Percentiles rank a stretch among this genome's conserved stretches.
Evolutionary conservation across 1,140 invertebrate species (phyloP).

Genomic region (Notospermus geniculatus): DNA sequence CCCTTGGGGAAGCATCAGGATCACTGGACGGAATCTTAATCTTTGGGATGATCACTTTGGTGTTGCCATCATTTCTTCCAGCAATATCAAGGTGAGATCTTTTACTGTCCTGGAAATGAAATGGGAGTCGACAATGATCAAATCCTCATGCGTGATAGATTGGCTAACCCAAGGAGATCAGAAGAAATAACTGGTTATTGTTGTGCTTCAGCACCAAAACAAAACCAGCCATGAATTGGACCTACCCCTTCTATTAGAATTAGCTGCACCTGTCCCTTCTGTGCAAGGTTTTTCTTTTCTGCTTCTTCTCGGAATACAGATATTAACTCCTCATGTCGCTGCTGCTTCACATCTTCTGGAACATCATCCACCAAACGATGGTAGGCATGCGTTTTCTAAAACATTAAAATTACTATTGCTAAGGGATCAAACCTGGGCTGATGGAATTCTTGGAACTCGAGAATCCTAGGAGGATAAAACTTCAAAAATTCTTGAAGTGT

Average conservation of each 20-base stretch:
- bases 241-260: slow-evolving; percentile 77
- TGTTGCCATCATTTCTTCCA: slow-evolving; percentile 82
- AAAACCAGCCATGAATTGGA: too few species aligned
- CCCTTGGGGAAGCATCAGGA: slow-evolving; percentile 8
- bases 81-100: slow-evolving; percentile 65
- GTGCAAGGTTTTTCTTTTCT: slow-evolving; percentile 64
- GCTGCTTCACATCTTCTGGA: slow-evolving; percentile 69
- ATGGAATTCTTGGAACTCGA: too few species aligned
- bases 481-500: too few species aligned
- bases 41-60: slow-evolving; percentile 73
- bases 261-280: slow-evolving; percentile 72
- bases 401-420: too few species aligned
- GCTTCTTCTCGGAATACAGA: slow-evolving; percentile 65
- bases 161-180: too few species aligned
- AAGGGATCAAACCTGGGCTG: too few species aligned
- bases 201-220: too few species aligned
- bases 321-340: slow-evolving; percentile 68
- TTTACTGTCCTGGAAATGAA: slow-evolving; percentile 62
- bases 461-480: too few species aligned
- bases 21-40: slow-evolving; percentile 45
- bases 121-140: neutral
- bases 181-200: too few species aligned
- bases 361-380: slow-evolving; percentile 81
- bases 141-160: too few species aligned
- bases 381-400: slow-evolving; percentile 85